Conservation (phyloP, 2,888 invertebrate genomes). For the Hydroisotoma schaefferi region DNA sequence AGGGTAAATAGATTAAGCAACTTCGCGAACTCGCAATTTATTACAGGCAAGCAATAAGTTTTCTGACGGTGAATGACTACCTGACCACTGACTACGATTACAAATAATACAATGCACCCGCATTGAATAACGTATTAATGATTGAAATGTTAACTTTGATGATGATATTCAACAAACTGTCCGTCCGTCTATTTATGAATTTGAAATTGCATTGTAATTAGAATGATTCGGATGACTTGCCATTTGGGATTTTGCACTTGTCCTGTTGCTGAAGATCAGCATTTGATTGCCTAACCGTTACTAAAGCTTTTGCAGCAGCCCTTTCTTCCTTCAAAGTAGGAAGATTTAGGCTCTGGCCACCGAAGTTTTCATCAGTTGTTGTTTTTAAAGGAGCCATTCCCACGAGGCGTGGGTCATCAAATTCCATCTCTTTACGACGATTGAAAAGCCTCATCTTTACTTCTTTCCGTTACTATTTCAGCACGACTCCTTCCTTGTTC, state of each 20-base stretch:
- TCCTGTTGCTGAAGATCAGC: background rate
- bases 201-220: background rate
- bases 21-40: too few species aligned
- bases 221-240: slow-evolving; percentile 23
- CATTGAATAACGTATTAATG: too few species aligned
- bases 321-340: background rate
- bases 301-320: background rate
- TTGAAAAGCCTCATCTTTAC: slow-evolving; percentile 44
- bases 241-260: slow-evolving; percentile 27
- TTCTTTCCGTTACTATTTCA: slow-evolving; percentile 1
- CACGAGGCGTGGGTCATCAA: slow-evolving; percentile 46
- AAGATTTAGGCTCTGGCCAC: background rate
- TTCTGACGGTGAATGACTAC: too few species aligned
- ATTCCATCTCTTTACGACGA: slow-evolving; percentile 40
- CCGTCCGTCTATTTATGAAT: too few species aligned
- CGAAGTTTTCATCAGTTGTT: slow-evolving; percentile 26
- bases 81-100: too few species aligned
- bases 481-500: slow-evolving; percentile 6
- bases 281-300: background rate
- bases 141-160: too few species aligned
- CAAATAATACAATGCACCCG: too few species aligned
- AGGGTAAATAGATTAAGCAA: too few species aligned
- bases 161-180: too few species aligned
- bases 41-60: too few species aligned
- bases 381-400: slow-evolving; percentile 40